Evolutionary conservation across 2,113 vertebrate species (phyloP).

Genomic region (Opisthocomus hoazin): DNA sequence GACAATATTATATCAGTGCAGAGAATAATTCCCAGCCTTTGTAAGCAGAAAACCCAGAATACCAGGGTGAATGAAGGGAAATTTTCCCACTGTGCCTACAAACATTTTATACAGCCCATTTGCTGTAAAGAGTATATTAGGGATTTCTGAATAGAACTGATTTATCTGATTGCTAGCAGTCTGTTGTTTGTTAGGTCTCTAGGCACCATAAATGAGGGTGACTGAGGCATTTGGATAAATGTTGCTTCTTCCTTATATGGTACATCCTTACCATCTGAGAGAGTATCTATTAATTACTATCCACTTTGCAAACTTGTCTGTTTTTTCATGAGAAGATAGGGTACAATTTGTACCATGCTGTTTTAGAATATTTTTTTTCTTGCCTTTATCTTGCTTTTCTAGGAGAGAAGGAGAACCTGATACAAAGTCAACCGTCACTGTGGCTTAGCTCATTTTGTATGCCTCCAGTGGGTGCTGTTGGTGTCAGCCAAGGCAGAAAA

Average conservation of each 20-base stretch:
- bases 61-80: not conserved
- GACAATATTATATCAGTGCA: not conserved
- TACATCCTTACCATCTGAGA: not conserved
- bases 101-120: not conserved
- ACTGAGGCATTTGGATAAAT: conserved; percentile 30
- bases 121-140: not conserved
- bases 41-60: not conserved
- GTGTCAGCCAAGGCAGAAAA: not conserved
- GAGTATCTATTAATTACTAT: conserved; percentile 32
- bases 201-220: conserved; percentile 37
- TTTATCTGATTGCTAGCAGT: not conserved
- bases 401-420: not conserved
- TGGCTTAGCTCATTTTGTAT: not conserved
- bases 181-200: conserved; percentile 58
- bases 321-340: not conserved
- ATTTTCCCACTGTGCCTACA: not conserved
- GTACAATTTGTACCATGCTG: not conserved
- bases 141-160: not conserved
- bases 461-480: not conserved
- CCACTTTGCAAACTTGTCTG: not conserved
- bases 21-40: not conserved
- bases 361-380: not conserved
- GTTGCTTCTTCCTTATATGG: conserved; percentile 31
- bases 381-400: not conserved
- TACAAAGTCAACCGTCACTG: not conserved